Conservation (phyloP, 2,797 vertebrate genomes). For the Sebastes kiyomatsui region DNA sequence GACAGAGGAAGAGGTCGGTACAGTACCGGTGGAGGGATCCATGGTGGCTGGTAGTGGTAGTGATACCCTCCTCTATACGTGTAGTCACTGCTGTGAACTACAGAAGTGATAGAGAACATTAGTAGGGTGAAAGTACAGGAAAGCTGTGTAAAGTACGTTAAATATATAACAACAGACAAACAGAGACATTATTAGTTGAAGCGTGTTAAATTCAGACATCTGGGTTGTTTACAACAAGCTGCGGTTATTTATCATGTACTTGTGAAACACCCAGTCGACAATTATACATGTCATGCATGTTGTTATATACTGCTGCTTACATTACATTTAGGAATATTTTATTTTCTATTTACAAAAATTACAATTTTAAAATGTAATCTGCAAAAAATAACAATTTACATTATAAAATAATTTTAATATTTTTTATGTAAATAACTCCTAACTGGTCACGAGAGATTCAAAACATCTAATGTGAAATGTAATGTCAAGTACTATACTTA, state of each 20-base stretch:
- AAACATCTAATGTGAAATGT: not conserved
- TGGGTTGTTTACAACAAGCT: constrained; percentile 59
- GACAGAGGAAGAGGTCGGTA: constrained; percentile 69
- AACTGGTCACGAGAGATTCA: not conserved
- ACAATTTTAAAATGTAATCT: not conserved
- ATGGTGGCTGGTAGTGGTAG: constrained; percentile 79
- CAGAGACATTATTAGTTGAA: constrained; percentile 68
- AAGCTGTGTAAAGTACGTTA: constrained; percentile 32
- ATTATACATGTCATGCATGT: constrained; percentile 47
- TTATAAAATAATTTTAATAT: not conserved
- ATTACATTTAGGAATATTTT: not conserved
- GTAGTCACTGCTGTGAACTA: constrained; percentile 83
- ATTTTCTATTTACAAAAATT: not conserved
- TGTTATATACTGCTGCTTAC: not conserved
- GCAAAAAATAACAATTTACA: rapidly evolving
- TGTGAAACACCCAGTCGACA: constrained; percentile 52
- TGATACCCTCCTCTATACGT: constrained; percentile 82
- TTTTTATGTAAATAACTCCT: not conserved
- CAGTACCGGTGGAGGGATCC: constrained; percentile 74
- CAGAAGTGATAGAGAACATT: constrained; percentile 76
- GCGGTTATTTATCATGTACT: constrained; percentile 8
- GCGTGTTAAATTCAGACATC: constrained; percentile 35
- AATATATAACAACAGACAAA: constrained; percentile 38
- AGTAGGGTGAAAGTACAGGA: constrained; percentile 64
- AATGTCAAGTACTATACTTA: not conserved